These are phyloP conservation scores for Larimichthys crocea DNA, from an alignment of 2,113 vertebrate species.

Conservation along the genomic window DNA sequence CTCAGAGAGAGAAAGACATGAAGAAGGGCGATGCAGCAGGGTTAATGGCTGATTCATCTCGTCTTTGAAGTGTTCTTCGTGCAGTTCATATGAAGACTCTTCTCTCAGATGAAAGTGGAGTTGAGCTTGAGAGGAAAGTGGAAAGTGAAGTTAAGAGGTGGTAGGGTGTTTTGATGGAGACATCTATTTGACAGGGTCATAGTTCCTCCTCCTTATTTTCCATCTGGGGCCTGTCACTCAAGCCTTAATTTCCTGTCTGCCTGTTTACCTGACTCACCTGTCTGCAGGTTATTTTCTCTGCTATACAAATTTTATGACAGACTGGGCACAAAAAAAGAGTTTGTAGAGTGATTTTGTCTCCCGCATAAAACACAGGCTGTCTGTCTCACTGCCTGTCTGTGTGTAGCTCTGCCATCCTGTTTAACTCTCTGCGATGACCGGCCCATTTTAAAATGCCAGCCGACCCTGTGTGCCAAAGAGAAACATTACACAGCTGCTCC, in stretches of 20 bases:
- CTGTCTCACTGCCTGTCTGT: constrained; percentile 20
- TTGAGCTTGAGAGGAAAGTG: constrained; percentile 52
- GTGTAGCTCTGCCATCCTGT: constrained; percentile 30
- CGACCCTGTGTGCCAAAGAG: constrained; percentile 59
- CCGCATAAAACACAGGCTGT: constrained; percentile 15
- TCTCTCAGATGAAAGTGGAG: constrained; percentile 60
- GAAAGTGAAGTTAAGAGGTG: constrained; percentile 49
- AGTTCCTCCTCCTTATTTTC: constrained; percentile 58
- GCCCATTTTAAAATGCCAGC: constrained; percentile 39
- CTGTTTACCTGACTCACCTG: constrained; percentile 54
- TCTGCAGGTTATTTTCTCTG: constrained; percentile 43
- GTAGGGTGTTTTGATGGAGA: constrained; percentile 55
- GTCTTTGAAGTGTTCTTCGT: constrained; percentile 64
- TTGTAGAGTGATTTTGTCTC: constrained; percentile 12
- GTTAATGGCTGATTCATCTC: constrained; percentile 68
- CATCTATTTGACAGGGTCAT: constrained; percentile 61
- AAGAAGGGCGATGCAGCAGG: constrained; percentile 26
- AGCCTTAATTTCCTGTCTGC: constrained; percentile 48
- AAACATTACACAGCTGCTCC: constrained; percentile 70
- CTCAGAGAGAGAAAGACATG: constrained; percentile 19
- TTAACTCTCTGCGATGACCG: constrained; percentile 30
- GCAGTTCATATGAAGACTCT: constrained; percentile 42
- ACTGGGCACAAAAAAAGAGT: not conserved
- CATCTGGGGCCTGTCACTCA: constrained; percentile 65
- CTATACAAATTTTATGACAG: constrained; percentile 29